Base-by-base conservation (phyloP, 2,888 invertebrate genomes). In the Anoplius nigerrimus region DNA sequence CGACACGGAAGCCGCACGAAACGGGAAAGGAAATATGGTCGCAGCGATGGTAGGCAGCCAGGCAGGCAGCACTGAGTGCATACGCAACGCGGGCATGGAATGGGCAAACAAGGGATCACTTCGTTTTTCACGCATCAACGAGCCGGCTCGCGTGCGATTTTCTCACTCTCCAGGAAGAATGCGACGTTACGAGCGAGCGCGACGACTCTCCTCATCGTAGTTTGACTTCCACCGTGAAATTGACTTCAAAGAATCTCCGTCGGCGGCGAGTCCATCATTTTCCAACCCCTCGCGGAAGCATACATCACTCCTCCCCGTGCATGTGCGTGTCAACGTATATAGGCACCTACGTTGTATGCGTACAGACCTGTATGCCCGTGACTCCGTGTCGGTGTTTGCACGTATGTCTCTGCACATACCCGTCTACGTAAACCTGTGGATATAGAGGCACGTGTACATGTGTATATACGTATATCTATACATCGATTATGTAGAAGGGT, bases 231-330 rank as follows among this genome's bases (percentile, higher is more conserved):
- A 27, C 53, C 59, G 43, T 57, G 61, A 75, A 69, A 67, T 68
- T 55, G 67, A 67, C 63, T 63, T 65, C 61, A 66, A 65, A 71
- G 70, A 73, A 68, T 70, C 56, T n/a, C 62, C 43, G 54, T 52
- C 53, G 55, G 52, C 45, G 65, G 46, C 61, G 59, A 64, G 68
- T 66, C 59, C 56, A 69, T 78, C 65, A 73, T 73, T 75, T 78
- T 66, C 48, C 63, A 63, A 54, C 61, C 58, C 62, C 60, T 67
- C 60, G 72, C 53, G 67, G 22, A 55, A 69, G 69, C 57, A 52
- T 68, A 62, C 59, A 60, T 48, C 48, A 58, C 45, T 63, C 59
- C n/a, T n/a, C n/a, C n/a, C n/a, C n/a, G n/a, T n/a, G n/a, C n/a
- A n/a, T n/a, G n/a, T n/a, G n/a, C 55, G 45, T 51, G 21, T 27